phyloP scores from a whole-genome alignment of 2,113 vertebrate species.

The Bettongia penicillata region DNA sequence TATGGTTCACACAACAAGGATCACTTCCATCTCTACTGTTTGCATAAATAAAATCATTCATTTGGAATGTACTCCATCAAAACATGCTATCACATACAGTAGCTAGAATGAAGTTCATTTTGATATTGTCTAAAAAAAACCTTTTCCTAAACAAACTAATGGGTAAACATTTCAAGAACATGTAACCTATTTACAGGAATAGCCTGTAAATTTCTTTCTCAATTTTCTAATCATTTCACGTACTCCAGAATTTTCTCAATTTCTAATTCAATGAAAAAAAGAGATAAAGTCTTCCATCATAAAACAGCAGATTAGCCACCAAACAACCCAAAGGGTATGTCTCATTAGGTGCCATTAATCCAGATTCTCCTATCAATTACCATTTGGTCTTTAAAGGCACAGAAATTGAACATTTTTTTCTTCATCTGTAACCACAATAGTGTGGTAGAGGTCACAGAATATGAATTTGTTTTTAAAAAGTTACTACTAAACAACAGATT shows the following conservation, averaged over 20 bases:
- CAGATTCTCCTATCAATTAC: background rate
- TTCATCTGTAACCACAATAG: background rate
- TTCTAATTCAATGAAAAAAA: background rate
- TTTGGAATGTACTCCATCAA: background rate
- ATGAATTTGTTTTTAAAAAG: background rate
- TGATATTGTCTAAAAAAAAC: background rate
- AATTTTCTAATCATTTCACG: background rate
- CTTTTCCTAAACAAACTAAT: background rate
- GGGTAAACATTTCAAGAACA: background rate
- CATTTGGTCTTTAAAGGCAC: background rate
- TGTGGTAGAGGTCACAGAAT: background rate
- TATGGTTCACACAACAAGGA: background rate
- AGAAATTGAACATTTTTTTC: background rate
- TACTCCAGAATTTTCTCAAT: background rate
- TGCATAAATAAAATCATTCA: background rate
- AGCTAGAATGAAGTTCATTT: background rate
- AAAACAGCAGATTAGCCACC: background rate
- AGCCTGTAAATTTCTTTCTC: background rate
- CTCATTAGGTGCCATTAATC: background rate
- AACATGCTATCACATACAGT: background rate
- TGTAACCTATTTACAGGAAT: background rate
- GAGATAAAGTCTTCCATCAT: background rate
- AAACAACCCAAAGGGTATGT: background rate
- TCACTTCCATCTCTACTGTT: background rate
- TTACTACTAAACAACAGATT: background rate